Evolutionary conservation across 2,797 vertebrate genomes (phyloP), one percentile per base, ranked within the genome.

Genomic region (Epinephelus malabaricus): DNA sequence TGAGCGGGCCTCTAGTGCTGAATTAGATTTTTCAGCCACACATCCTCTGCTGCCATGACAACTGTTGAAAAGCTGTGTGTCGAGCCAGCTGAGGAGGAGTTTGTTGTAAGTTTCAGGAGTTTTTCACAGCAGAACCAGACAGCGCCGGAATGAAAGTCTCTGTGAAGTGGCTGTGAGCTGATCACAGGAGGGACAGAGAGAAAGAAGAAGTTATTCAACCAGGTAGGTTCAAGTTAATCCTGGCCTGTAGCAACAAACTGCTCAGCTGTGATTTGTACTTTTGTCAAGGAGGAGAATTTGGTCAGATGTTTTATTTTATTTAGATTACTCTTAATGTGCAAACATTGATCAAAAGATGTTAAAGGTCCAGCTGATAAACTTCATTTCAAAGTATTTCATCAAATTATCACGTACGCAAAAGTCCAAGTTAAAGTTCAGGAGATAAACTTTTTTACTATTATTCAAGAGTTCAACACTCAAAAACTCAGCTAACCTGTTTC

Each of bases 61-160:
- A 92, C 90, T 0, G 34, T 14, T 82, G 64, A 84, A 90, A 87
- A 86, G 84, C 85, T 70, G 62, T 49, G 66, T 65, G 84, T 46
- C 4, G 51, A 27, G 51, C 65, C 80, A 74, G 78, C 68, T 60
- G 53, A 77, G 79, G 78, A 79, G 86, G 85, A 82, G 83, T 82
- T 86, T 79, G 76, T 69, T 66, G 81, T 69, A 85, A 83, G 83
- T 82, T 79, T 73, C 47, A 27, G 40, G 56, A 81, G 69, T 75
- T 86, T 79, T 88, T 82, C 85, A 69, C 75, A 5, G 50, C 69
- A 71, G 83, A 94, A 93, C 93, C 90, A 71, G 93, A 90, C 87
- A 68, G 87, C 61, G 6, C 92, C 81, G 77, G 92, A 83, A 77
- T 85, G 14, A 73, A 12, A 74, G 73, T 53, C 69, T 46, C 58